Conservation (phyloP, 1,140 invertebrate species). For the Macrosteles quadrilineatus region DNA sequence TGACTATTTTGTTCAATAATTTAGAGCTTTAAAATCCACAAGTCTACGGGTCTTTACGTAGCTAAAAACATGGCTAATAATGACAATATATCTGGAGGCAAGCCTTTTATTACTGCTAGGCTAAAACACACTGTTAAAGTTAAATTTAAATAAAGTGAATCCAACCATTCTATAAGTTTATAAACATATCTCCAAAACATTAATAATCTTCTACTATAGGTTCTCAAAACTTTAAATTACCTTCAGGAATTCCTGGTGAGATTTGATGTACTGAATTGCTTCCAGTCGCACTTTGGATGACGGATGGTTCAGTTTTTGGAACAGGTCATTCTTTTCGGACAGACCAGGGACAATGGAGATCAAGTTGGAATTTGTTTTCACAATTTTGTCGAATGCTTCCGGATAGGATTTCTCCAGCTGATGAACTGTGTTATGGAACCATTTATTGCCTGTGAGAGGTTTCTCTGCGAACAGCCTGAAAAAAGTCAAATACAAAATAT, state of each 20-base stretch:
- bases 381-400: slow-evolving; percentile 58
- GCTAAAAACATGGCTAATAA: too few species aligned
- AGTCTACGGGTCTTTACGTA: too few species aligned
- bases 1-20: too few species aligned
- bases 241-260: slow-evolving; percentile 52
- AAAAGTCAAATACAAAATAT: slow-evolving; percentile 15
- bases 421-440: slow-evolving; percentile 56
- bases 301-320: slow-evolving; percentile 67
- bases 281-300: slow-evolving; percentile 60
- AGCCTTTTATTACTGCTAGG: too few species aligned
- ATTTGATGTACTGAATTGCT: slow-evolving; percentile 55
- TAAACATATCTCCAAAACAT: too few species aligned
- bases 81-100: too few species aligned
- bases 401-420: slow-evolving; percentile 65
- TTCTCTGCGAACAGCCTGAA: slow-evolving; percentile 18
- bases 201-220: too few species aligned
- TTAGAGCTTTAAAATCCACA: too few species aligned
- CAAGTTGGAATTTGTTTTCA: slow-evolving; percentile 14
- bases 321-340: slow-evolving; percentile 52
- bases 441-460: slow-evolving; percentile 37
- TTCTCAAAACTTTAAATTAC: too few species aligned
- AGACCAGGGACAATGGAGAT: slow-evolving; percentile 9
- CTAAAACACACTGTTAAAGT: too few species aligned
- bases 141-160: too few species aligned
- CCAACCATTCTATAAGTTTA: too few species aligned